A percentile compares a stretch with the other conserved stretches of the same genome.
Evolutionary conservation across 2,113 vertebrate genomes (phyloP).

Genomic region (Crotophaga sulcirostris): DNA sequence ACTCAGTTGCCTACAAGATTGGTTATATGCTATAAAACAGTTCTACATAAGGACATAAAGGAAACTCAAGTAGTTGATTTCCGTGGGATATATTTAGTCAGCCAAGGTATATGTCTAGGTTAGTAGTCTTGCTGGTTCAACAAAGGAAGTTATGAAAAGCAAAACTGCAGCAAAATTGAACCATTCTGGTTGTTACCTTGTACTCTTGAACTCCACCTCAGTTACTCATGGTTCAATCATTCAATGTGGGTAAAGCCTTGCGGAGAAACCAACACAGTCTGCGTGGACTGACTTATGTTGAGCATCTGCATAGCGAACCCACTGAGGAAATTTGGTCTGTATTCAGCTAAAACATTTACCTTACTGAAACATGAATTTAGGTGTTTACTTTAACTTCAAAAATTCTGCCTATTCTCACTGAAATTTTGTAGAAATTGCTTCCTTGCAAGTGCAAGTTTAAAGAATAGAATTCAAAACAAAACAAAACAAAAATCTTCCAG

Average conservation of each 20-base stretch:
- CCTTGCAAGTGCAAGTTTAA: rapidly evolving
- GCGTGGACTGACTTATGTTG: neutral
- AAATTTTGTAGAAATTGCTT: neutral
- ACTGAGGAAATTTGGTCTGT: neutral
- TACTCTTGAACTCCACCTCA: neutral
- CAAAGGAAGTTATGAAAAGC: neutral
- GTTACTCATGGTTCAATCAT: neutral
- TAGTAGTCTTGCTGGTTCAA: neutral
- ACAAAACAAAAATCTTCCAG: no score
- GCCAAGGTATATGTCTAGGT: neutral
- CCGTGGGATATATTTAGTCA: neutral
- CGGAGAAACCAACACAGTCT: neutral
- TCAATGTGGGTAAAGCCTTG: neutral
- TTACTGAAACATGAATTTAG: neutral
- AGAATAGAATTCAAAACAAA: neutral
- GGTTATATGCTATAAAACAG: neutral
- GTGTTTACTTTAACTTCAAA: neutral
- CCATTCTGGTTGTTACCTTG: neutral
- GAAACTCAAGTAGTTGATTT: neutral
- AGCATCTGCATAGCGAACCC: neutral
- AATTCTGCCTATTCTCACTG: neutral
- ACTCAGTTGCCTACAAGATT: neutral
- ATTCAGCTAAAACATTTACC: neutral
- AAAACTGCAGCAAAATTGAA: neutral
- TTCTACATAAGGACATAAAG: neutral